Evolutionary conservation across 2,888 invertebrate species (phyloP), one percentile per base, ranked within the genome.

Genomic region (Caenorhabditis japonica): DNA sequence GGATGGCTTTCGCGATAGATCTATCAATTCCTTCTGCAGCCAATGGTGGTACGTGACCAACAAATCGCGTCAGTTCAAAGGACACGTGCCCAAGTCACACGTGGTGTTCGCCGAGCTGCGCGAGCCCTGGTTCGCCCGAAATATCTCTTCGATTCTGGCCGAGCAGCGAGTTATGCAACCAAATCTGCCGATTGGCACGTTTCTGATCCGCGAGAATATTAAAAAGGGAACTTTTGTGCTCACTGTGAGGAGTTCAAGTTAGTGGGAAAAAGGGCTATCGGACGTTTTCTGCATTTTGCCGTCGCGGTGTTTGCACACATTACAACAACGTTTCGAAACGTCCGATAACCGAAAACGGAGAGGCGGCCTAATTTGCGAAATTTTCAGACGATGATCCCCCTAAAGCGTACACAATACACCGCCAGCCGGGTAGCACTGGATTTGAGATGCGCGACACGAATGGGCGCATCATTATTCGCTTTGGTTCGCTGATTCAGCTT

Each of bases 1-100:
- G 8, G 5, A 12, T 34, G 13, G 7, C 30, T 19, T 12, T 47
- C 7, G 10, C 30, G 30, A 30, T 30, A 30, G 7, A 7, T 10
- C 30, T 10, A 12, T 33, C 15, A 3, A 12, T 25, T n/a, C 7
- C 19, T 7, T 1, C 51, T 68, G 17, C 33, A 73, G 74, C 21
- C 58, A 62, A 39, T 74, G 74, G 74, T 74, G 68, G 68, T 74
- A 69, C 17, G 74, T 74, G 4, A 41, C 58, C 21, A 74, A 38
- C 17, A 61, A 69, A 34, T 27, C 36, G 4, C 55, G 56, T 0
- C 41, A 56, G 13, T 33, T 59, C 43, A 43, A 43, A 19, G 74
- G 74, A 17, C 60, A 56, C 39, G 68, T 74, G 2, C 74, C 74
- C 8, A 51, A 17, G 17, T 51, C 61, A 3, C 68, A 74, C 49